phyloP scores from a whole-genome alignment of 1,140 invertebrate species.

The Saxidomus purpurata region DNA sequence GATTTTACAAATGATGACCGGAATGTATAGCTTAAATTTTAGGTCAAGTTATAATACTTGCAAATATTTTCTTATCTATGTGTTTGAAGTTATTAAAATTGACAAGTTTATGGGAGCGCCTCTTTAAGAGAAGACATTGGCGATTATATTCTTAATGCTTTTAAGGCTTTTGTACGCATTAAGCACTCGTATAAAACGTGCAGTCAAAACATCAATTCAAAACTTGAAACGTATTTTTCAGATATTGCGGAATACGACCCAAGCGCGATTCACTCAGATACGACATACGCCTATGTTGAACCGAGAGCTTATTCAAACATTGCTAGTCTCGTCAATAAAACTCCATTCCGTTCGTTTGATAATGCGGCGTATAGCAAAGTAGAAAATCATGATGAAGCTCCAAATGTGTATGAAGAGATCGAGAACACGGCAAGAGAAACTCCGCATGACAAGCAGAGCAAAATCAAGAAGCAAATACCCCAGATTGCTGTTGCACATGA shows the following conservation, averaged over 20 bases:
- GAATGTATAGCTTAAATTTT: too few relatives aligned
- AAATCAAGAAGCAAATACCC: not conserved
- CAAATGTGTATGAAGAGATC: conserved; percentile 6
- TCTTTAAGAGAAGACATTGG: too few relatives aligned
- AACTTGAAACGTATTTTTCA: conserved; percentile 6
- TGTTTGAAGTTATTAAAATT: too few relatives aligned
- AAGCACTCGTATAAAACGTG: too few relatives aligned
- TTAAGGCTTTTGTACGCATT: too few relatives aligned
- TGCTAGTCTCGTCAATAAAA: not conserved
- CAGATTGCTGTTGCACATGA: not conserved
- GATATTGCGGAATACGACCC: conserved; percentile 52
- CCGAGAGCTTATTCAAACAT: conserved; percentile 31
- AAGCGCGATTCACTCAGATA: conserved; percentile 32
- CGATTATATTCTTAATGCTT: too few relatives aligned
- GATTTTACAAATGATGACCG: too few relatives aligned
- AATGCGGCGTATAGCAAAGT: not conserved
- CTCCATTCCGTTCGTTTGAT: not conserved
- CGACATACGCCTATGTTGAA: conserved; percentile 36
- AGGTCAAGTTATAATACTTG: too few relatives aligned
- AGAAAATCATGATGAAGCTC: not conserved
- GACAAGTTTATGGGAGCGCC: too few relatives aligned
- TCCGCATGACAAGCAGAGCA: not conserved
- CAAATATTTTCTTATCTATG: too few relatives aligned
- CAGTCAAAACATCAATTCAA: too few relatives aligned
- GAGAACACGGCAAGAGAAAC: not conserved